These are phyloP conservation scores for Dione juno DNA, from an alignment of 2,888 invertebrate species.

Conservation along the genomic window DNA sequence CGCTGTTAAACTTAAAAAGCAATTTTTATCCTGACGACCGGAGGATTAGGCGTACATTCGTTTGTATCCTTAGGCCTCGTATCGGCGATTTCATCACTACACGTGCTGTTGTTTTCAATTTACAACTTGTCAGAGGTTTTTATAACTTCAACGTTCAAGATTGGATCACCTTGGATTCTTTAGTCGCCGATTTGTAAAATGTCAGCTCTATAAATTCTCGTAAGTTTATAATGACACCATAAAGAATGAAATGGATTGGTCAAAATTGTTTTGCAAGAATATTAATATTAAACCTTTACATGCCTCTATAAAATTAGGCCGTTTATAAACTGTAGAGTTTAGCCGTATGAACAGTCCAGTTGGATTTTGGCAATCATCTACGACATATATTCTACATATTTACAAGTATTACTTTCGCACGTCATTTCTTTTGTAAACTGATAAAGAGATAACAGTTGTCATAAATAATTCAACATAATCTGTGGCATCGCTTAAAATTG, in stretches of 20 bases:
- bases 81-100: slow-evolving; percentile 27
- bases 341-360: not conserved
- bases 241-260: not conserved
- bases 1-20: slow-evolving; percentile 23
- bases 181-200: slow-evolving; percentile 33
- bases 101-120: slow-evolving; percentile 51
- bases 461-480: slow-evolving; percentile 18
- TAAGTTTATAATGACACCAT: slow-evolving; percentile 23
- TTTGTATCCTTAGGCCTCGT: slow-evolving; percentile 28
- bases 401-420: slow-evolving; percentile 18
- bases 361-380: not conserved
- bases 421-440: slow-evolving; percentile 29
- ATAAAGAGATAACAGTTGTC: slow-evolving; percentile 25
- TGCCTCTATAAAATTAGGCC: not conserved
- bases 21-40: slow-evolving; percentile 31
- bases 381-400: slow-evolving; percentile 9
- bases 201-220: slow-evolving; percentile 18
- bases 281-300: too few relatives aligned
- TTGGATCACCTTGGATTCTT: slow-evolving; percentile 42
- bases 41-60: slow-evolving; percentile 35
- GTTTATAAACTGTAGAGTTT: too few relatives aligned
- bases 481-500: not conserved
- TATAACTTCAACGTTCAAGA: slow-evolving; percentile 33
- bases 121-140: slow-evolving; percentile 48
- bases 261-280: not conserved